Conservation (phyloP, 2,797 vertebrate species). For the Arrhamphus sclerolepis region DNA sequence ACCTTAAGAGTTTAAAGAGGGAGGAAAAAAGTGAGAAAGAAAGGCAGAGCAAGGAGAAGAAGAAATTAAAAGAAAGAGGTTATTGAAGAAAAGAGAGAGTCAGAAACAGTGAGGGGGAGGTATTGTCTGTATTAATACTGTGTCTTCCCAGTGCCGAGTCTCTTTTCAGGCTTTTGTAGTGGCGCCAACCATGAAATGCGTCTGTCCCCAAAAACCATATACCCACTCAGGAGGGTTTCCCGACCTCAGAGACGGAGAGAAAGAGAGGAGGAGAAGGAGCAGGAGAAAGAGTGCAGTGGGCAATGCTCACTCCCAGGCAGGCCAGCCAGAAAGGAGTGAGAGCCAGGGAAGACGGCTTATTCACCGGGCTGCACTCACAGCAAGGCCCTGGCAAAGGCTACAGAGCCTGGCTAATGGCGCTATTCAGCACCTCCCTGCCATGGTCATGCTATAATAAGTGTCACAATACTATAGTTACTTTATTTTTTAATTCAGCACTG, state of each 20-base stretch:
- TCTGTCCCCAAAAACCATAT: conserved; percentile 77
- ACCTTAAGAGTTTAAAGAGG: not conserved
- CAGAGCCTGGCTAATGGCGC: conserved; percentile 54
- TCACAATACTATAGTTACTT: conserved; percentile 33
- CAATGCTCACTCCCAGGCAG: conserved; percentile 58
- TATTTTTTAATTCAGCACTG: not conserved
- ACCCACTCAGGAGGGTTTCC: conserved; percentile 73
- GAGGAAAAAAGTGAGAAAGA: conserved; percentile 15
- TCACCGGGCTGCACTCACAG: conserved; percentile 70
- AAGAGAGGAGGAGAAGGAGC: conserved; percentile 37
- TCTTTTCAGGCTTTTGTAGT: conserved; percentile 77
- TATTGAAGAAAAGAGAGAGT: conserved; percentile 63
- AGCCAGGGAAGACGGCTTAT: conserved; percentile 70
- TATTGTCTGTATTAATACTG: conserved; percentile 77
- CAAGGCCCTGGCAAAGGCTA: conserved; percentile 66
- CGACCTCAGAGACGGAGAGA: conserved; percentile 60
- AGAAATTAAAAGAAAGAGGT: conserved; percentile 59
- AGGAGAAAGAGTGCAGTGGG: conserved; percentile 52
- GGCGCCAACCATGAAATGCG: conserved; percentile 77
- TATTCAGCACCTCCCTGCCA: conserved; percentile 43
- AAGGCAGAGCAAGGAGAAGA: conserved; percentile 29
- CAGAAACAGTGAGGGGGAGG: conserved; percentile 60
- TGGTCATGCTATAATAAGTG: conserved; percentile 38
- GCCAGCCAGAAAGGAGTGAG: conserved; percentile 59
- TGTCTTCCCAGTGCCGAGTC: conserved; percentile 76